Conservation (phyloP, 2,113 vertebrate species). For the Pristiophorus japonicus region DNA sequence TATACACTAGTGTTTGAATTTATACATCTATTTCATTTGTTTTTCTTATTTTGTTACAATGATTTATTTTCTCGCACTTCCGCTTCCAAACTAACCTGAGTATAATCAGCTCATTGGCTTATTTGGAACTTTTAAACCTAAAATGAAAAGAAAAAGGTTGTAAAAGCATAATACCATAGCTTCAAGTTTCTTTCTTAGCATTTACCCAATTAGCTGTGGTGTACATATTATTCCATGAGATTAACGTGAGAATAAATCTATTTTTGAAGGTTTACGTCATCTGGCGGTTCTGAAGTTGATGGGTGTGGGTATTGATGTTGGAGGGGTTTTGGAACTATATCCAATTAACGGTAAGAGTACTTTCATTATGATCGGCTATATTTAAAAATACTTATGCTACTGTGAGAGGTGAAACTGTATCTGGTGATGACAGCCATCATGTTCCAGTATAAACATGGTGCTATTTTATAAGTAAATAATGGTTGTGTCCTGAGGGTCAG, state of each 20-base stretch:
- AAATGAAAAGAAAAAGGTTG: not conserved
- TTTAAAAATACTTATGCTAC: not conserved
- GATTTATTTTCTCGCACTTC: not conserved
- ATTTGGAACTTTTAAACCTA: not conserved
- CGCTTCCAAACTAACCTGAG: not conserved
- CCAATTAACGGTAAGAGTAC: slow-evolving; percentile 85
- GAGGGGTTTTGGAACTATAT: slow-evolving; percentile 86
- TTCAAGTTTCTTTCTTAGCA: not conserved
- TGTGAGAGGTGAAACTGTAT: not conserved
- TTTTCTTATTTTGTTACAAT: not conserved
- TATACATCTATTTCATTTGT: not conserved
- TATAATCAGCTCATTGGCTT: not conserved
- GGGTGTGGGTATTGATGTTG: slow-evolving; percentile 69
- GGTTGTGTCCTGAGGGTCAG: not conserved
- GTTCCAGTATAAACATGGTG: not conserved
- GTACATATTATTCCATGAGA: not conserved
- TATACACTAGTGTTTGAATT: not conserved
- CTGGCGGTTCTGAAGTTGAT: slow-evolving; percentile 85
- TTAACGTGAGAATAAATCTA: slow-evolving; percentile 36
- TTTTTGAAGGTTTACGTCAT: slow-evolving; percentile 78
- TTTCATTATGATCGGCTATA: not conserved
- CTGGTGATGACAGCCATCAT: slow-evolving; percentile 9
- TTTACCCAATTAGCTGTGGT: not conserved
- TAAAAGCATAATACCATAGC: not conserved
- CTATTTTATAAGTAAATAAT: slow-evolving; percentile 29